Base-by-base conservation (phyloP, 2,888 invertebrate species). In the Acanthococcus lagerstroemiae region DNA sequence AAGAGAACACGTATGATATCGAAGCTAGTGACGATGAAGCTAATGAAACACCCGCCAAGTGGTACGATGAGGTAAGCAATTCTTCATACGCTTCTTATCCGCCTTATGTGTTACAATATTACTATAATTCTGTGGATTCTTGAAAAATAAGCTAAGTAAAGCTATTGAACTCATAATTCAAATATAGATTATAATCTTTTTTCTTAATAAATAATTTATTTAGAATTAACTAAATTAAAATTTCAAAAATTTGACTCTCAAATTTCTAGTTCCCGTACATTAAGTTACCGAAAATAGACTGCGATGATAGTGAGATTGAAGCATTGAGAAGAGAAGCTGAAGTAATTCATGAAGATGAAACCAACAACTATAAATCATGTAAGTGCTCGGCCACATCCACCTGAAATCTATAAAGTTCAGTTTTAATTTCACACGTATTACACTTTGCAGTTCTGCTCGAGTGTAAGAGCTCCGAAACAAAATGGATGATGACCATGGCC, bases 401-500 rank as follows among this genome's bases (percentile, higher is more conserved):
- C 6, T 9, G 7, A 6, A 37, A 45, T 4, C 46, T 15, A 17
- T n/a, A 45, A 19, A 45, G 46, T 52, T 57, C 24, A 9, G 9
- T 52, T 26, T 21, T 27, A 48, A 24, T n/a, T 48, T 50, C 5
- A 19, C 15, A 25, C 56, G 4, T 46, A 12, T 48, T 52, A 25
- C 15, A 25, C 44, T 17, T 57, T 67, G 12, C 54, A 60, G 54
- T 22, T 25, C 30, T 30, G 55, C 9, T 9, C 5, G 52, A 61
- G 19, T 46, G 48, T 69, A 61, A 69, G 67, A 65, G 80, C 81
- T 27, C 82, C 84, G 0, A 85, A 87, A 71, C 83, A 82, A 72
- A 80, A 83, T 92, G 91, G 91, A 83, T 90, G 69, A 82, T 84
- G 71, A 87, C 86, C 1, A 83, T 93, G 9, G 78, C 91, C 71